Conservation (phyloP, 2,888 invertebrate species). For the Caenorhabditis panamensis region DNA sequence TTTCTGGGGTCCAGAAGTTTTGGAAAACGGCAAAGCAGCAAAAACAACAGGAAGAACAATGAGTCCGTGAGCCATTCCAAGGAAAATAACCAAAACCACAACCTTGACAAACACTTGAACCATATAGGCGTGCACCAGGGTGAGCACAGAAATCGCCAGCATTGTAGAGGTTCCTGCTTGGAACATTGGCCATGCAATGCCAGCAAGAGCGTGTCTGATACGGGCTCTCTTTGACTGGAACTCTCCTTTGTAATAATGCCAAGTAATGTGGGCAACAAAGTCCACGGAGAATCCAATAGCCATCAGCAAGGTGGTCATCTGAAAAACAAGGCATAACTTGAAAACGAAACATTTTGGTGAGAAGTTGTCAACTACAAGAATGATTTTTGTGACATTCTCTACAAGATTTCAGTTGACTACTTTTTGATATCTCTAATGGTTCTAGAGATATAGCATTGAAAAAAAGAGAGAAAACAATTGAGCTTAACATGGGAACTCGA, state of each 20-base stretch:
- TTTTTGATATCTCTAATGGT: too few species aligned
- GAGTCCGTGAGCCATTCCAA: conserved; percentile 79
- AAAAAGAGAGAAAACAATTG: neutral
- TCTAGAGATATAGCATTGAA: neutral
- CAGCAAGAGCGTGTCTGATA: conserved; percentile 78
- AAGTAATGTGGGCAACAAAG: conserved; percentile 80
- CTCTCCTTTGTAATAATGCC: conserved; percentile 81
- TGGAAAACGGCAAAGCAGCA: conserved; percentile 75
- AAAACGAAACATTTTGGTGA: neutral
- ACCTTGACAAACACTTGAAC: conserved; percentile 78
- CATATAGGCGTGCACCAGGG: conserved; percentile 80
- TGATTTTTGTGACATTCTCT: too few species aligned
- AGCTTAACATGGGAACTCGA: too few species aligned
- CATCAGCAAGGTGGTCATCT: conserved; percentile 76
- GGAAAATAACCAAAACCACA: conserved; percentile 78
- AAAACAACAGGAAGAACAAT: conserved; percentile 79
- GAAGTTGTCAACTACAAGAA: too few species aligned
- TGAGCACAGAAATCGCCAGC: conserved; percentile 73
- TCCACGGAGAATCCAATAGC: conserved; percentile 81
- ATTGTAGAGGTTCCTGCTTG: conserved; percentile 80
- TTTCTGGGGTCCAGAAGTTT: conserved; percentile 64
- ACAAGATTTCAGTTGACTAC: too few species aligned
- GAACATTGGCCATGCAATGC: conserved; percentile 81
- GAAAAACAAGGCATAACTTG: conserved; percentile 8
- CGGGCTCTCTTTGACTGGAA: conserved; percentile 73